A percentile compares a stretch with the other conserved stretches of the same genome.
These are phyloP conservation scores for Dendroctonus valens DNA, from an alignment of 1,140 invertebrate genomes.

Conservation along the genomic window DNA sequence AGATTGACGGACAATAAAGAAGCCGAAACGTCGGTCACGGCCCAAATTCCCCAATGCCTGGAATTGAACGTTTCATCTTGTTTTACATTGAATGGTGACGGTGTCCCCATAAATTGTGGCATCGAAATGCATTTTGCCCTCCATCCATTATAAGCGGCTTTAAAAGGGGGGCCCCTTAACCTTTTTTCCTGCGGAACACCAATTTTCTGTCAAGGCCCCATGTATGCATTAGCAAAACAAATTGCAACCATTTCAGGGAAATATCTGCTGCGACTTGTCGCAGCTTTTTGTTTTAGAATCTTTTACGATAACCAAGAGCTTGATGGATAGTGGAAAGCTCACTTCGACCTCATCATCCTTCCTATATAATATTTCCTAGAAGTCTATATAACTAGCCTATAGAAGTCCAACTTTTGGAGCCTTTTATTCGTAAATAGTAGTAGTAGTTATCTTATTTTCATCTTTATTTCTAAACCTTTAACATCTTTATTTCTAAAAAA, in stretches of 20 bases:
- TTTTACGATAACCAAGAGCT: no score
- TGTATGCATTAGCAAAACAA: constrained; percentile 28
- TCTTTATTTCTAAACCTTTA: no score
- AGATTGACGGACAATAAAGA: constrained; percentile 31
- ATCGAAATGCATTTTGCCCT: constrained; percentile 35
- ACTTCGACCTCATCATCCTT: no score
- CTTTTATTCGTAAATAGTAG: no score
- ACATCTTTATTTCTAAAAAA: no score
- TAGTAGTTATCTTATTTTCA: no score
- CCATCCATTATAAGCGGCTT: constrained; percentile 23
- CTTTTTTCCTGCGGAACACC: constrained; percentile 21
- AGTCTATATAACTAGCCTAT: no score
- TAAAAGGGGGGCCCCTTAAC: constrained; percentile 11
- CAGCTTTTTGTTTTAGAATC: no score
- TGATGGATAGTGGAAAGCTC: no score
- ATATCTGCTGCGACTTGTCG: not conserved
- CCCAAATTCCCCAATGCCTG: constrained; percentile 24
- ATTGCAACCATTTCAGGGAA: constrained; percentile 11
- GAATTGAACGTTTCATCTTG: constrained; percentile 44
- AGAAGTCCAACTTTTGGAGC: no score
- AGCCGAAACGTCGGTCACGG: constrained; percentile 34
- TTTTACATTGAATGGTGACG: constrained; percentile 45
- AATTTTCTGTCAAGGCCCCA: constrained; percentile 22
- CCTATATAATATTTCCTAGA: no score
- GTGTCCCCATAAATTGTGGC: constrained; percentile 39